A percentile compares a stretch with the other conserved stretches of the same genome.
phyloP scores from a whole-genome alignment of 2,113 vertebrate species.

The Hystrix cristata region DNA sequence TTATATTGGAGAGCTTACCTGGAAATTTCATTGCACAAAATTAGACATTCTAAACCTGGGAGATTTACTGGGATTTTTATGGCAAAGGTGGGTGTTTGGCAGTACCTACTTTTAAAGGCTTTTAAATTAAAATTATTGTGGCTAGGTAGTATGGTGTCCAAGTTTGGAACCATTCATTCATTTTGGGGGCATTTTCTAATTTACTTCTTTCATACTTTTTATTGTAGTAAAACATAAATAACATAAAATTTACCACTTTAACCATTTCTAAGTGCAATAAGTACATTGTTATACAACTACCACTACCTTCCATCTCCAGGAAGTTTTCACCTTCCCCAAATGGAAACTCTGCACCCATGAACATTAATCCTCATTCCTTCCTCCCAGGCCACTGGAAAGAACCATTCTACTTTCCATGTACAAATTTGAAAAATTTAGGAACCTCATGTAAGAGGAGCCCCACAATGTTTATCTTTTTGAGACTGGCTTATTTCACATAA shows the following conservation, averaged over 20 bases:
- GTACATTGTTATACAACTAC: neutral
- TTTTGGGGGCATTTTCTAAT: neutral
- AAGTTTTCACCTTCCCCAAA: neutral
- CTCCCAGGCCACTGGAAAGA: neutral
- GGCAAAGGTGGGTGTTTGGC: conserved; percentile 61
- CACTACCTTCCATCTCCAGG: neutral
- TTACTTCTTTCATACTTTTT: neutral
- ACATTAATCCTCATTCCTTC: neutral
- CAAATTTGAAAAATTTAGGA: neutral
- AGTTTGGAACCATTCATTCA: conserved; percentile 24
- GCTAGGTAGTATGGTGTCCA: neutral
- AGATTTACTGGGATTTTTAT: conserved; percentile 66
- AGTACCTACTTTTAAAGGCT: conserved; percentile 37
- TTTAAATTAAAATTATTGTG: conserved; percentile 73
- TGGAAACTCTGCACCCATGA: neutral
- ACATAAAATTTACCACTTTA: neutral
- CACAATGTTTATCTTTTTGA: neutral
- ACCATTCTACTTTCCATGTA: neutral
- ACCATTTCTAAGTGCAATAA: neutral
- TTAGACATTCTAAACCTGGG: conserved; percentile 63
- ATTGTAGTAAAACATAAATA: neutral
- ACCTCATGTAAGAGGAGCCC: neutral
- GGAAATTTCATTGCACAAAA: conserved; percentile 65
- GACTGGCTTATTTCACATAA: conserved; percentile 31
- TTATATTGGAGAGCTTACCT: conserved; percentile 62